phyloP scores from a whole-genome alignment of 2,113 vertebrate species.

The Clarias gariepinus region DNA sequence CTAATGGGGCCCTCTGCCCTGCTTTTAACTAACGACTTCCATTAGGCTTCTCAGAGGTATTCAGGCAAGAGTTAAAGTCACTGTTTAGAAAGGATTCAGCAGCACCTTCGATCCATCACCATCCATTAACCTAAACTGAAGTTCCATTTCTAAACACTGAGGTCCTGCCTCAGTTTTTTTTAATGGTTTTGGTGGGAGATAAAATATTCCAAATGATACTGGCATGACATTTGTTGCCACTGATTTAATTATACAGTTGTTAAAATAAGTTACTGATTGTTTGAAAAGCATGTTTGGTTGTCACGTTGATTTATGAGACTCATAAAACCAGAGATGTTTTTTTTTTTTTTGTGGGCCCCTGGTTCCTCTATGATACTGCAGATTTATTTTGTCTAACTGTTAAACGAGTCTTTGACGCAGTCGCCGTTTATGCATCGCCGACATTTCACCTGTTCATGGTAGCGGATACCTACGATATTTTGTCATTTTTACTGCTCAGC shows the following conservation, averaged over 20 bases:
- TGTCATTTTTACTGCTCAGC: background rate
- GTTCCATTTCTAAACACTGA: conserved; percentile 9
- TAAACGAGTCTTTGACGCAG: conserved; percentile 24
- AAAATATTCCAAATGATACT: conserved; percentile 10
- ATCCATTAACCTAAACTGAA: background rate
- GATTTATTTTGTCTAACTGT: conserved; percentile 34
- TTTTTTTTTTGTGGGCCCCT: conserved; percentile 21
- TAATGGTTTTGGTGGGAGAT: conserved; percentile 17
- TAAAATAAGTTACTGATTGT: conserved; percentile 35
- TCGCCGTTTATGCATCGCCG: background rate
- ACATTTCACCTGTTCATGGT: background rate
- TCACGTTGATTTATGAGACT: conserved; percentile 38
- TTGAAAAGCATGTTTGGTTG: conserved; percentile 18
- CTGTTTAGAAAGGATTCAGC: conserved; percentile 34
- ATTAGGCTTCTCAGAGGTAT: conserved; percentile 36
- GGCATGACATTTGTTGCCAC: conserved; percentile 24
- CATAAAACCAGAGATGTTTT: conserved; percentile 30
- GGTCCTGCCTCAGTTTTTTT: background rate
- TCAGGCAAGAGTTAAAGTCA: conserved; percentile 21
- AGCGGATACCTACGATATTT: background rate
- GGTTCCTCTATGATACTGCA: background rate
- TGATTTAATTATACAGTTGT: conserved; percentile 37
- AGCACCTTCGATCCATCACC: conserved; percentile 12
- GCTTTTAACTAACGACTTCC: conserved; percentile 43
- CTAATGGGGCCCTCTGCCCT: conserved; percentile 37